Evolutionary conservation across 2,888 invertebrate genomes (phyloP), one percentile per base, ranked within the genome.

Genomic region (Tenthredo scrophulariae): DNA sequence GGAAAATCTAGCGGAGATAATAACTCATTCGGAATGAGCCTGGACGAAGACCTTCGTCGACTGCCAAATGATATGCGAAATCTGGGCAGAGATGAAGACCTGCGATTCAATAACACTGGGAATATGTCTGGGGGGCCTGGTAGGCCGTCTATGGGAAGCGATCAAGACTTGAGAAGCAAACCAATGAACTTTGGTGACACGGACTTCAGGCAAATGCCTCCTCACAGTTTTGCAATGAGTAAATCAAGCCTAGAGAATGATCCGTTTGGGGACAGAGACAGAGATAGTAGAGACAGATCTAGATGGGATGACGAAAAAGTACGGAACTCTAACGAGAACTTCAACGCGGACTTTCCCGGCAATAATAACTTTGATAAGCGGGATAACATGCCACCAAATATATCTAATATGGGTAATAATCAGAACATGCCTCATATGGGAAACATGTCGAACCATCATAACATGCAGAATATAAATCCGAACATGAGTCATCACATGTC

Each of bases 391-490:
- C 85, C 90, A 1, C 86, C 89, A 54, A 87, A 86, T 5, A 88
- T 90, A 72, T 88, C 89, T 37, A 87, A 87, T 26, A 86, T 90
- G 84, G 85, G 88, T 40, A 88, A 88, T 40, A 88, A 85, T 13
- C 86, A 86, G 3, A 86, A 86, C 2, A 87, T 88, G 85, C 84
- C 89, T 2, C 89, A 89, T 50, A 87, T 85, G 70, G 85, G 85
- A 2, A 74, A 84, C 62, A 54, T 89, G 84, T 70, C 91, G 4
- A 91, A 90, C 87, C 92, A 92, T 74, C 91, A 91, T 70, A 92
- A 92, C 40, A 91, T 92, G 90, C 92, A 92, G 84, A 91, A 91
- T 22, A 90, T 92, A 9, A 92, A 91, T 86, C 90, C 92, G 0
- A 91, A 92, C 40, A 91, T 91, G 90, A 91, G 90, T 22, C 89